Evolutionary conservation across 2,113 vertebrate genomes (phyloP).

Genomic region (Nyctereutes procyonoides): DNA sequence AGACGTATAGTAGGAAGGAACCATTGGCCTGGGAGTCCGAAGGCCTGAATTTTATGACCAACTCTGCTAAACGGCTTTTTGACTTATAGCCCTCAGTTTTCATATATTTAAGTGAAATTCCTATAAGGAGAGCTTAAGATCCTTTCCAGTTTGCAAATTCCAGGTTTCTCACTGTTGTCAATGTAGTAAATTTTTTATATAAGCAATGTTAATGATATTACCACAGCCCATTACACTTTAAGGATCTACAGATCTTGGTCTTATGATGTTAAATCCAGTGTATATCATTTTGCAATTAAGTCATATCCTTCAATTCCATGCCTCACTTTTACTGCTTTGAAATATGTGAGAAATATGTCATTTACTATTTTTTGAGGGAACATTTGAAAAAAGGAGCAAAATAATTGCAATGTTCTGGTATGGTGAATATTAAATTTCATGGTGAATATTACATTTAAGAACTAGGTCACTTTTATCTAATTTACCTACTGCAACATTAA

Average conservation of each 20-base stretch:
- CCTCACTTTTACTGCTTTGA: neutral
- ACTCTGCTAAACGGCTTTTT: neutral
- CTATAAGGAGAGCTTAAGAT: neutral
- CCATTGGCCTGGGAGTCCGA: neutral
- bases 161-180: neutral
- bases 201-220: neutral
- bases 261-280: neutral
- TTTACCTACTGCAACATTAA: neutral
- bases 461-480: neutral
- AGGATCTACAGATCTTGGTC: neutral
- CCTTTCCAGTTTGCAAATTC: neutral
- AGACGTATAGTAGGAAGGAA: neutral
- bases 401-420: neutral
- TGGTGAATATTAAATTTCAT: neutral
- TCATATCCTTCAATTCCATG: neutral
- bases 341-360: neutral
- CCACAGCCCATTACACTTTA: neutral
- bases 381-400: neutral
- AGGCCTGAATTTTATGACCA: neutral
- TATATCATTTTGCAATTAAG: neutral
- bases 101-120: neutral
- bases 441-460: constrained; percentile 34
- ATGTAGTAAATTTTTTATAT: neutral
- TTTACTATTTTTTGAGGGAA: neutral
- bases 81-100: neutral